Base-by-base conservation (phyloP, 2,888 invertebrate genomes). In the Lasiommata megera region DNA sequence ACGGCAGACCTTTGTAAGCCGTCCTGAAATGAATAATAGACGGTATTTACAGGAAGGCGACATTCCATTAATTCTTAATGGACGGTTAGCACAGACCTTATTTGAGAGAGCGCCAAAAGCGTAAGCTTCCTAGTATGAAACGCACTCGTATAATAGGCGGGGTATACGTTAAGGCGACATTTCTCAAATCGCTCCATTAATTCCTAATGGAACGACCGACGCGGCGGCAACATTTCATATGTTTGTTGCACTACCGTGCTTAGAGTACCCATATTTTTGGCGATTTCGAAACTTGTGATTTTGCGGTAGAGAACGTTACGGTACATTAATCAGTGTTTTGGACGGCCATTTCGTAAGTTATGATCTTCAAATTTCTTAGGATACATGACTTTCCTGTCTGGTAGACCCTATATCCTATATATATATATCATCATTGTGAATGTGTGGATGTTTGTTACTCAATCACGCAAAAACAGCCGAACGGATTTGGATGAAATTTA, bases 111-210 rank as follows among this genome's bases (percentile, higher is more conserved):
- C 41, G 52, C 29, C 52, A 41, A 52, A 41, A 52, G 58, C 61
- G 60, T 62, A 52, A 47, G 63, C 66, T 70, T 72, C 72, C 72
- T 67, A 67, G 64, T 63, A 63, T 54, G 73, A 76, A 79, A 84
- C 87, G 82, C 17, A 79, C 84, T 85, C 86, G 81, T 31, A 78
- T 85, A 81, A 86, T 79, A 72, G 71, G 68, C 71, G 73, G 76
- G 85, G 84, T 88, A 87, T 86, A 87, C 85, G 77, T 81, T 81
- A 84, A 87, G 84, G 87, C 86, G 88, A 85, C 88, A 87, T 87
- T 88, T 83, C 85, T 85, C 71, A 84, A 82, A 84, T 84, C 88
- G 88, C 84, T 76, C 86, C 88, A 88, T 88, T 88, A 84, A 88
- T 88, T 88, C 86, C 80, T 88, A 88, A 88, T 88, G 88, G 87